Evolutionary conservation across 2,797 vertebrate species (phyloP).

Genomic region (Danio kyathit): DNA sequence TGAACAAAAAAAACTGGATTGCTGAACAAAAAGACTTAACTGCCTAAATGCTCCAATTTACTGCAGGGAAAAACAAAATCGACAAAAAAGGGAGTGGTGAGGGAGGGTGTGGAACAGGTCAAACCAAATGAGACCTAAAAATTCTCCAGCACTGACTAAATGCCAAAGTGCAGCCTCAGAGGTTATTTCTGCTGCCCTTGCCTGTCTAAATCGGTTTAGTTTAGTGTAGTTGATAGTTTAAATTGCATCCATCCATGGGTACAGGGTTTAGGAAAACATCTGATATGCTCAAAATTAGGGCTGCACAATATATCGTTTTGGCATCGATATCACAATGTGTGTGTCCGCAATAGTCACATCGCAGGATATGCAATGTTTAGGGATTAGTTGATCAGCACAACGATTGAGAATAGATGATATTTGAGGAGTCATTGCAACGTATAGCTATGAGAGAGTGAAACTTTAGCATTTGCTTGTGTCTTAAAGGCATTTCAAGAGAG

Average conservation of each 20-base stretch:
- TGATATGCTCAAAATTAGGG: no score
- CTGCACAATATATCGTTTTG: no score
- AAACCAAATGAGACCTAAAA: conserved; percentile 32
- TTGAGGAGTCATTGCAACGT: no score
- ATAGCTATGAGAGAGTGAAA: no score
- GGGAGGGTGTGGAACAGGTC: conserved; percentile 51
- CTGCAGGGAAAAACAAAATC: conserved; percentile 4
- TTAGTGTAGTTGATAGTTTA: no score
- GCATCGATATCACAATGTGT: no score
- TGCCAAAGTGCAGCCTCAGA: not conserved
- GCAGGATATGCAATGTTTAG: no score
- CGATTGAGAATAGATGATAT: no score
- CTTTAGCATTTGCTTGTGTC: no score
- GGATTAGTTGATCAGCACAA: no score
- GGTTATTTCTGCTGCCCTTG: not conserved
- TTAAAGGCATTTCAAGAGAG: no score
- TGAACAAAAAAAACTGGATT: conserved; percentile 4
- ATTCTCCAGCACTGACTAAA: conserved; percentile 1
- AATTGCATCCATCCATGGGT: not conserved
- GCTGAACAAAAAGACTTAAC: conserved; percentile 31
- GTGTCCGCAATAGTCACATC: no score
- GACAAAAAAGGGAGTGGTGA: conserved; percentile 35
- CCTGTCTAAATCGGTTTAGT: not conserved
- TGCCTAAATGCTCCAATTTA: conserved; percentile 40
- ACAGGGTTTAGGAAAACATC: not conserved